Conservation (phyloP, 2,888 invertebrate genomes). For the Drosophila ezoana region DNA sequence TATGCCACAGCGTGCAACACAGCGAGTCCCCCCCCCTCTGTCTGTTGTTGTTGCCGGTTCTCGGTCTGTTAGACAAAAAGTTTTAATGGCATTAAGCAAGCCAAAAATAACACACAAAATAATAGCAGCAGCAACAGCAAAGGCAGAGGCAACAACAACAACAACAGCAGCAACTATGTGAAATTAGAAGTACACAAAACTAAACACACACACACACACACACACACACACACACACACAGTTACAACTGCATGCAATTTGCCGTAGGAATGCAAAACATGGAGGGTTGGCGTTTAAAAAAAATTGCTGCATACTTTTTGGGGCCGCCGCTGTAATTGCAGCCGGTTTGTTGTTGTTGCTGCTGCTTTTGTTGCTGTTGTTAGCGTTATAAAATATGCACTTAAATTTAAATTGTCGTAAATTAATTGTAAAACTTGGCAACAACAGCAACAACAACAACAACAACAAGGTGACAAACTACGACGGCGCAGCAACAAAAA, state of each 20-base stretch:
- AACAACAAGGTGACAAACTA: constrained; percentile 17
- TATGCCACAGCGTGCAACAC: constrained; percentile 1
- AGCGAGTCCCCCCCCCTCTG: too few species aligned
- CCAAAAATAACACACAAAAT: constrained; percentile 60
- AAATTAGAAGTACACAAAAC: constrained; percentile 48
- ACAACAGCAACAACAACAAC: constrained; percentile 12
- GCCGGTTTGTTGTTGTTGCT: constrained; percentile 3
- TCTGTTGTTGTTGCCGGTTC: constrained; percentile 42
- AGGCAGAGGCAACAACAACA: constrained; percentile 5
- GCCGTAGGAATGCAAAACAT: constrained; percentile 29
- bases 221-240: constrained; percentile 15
- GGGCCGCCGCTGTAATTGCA: constrained; percentile 45
- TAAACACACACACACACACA: constrained; percentile 17
- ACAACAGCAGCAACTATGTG: constrained; percentile 28
- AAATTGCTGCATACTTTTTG: constrained; percentile 55
- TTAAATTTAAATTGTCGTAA: constrained; percentile 70
- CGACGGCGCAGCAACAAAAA: neutral
- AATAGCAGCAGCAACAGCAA: constrained; percentile 34
- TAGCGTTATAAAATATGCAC: constrained; percentile 62
- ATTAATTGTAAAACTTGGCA: constrained; percentile 62
- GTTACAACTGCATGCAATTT: constrained; percentile 39
- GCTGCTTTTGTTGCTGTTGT: constrained; percentile 16
- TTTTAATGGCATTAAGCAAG: constrained; percentile 72
- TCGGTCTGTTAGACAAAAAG: constrained; percentile 73
- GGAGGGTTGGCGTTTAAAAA: constrained; percentile 30